Evolutionary conservation across 2,113 vertebrate genomes (phyloP).

Genomic region (Rhabdornis inornatus): DNA sequence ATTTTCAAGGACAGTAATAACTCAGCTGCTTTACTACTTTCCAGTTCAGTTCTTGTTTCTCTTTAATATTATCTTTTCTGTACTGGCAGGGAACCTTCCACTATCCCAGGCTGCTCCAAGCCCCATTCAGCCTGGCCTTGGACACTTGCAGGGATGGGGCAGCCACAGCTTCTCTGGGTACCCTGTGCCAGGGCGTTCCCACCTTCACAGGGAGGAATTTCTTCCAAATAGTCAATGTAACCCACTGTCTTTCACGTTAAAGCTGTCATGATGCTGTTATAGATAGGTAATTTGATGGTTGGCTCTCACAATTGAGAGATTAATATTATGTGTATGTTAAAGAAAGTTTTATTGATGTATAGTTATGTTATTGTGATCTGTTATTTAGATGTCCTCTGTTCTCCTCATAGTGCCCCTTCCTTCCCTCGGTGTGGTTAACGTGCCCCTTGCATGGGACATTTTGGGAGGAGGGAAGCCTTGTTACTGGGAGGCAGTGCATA

Average conservation of each 20-base stretch:
- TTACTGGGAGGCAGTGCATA: too few species aligned
- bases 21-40: not conserved
- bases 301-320: too few species aligned
- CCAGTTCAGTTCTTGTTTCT: not conserved
- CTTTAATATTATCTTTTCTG: not conserved
- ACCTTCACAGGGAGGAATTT: not conserved
- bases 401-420: too few species aligned
- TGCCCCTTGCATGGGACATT: too few species aligned
- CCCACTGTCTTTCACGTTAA: not conserved
- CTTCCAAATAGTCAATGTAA: not conserved
- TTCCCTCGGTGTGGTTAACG: too few species aligned
- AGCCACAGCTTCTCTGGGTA: not conserved
- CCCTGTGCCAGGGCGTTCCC: accelerated
- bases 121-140: not conserved
- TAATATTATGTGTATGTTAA: too few species aligned
- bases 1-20: not conserved
- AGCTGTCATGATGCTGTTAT: not conserved
- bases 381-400: too few species aligned
- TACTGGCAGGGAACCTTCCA: not conserved
- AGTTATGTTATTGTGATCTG: too few species aligned
- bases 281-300: too few species aligned
- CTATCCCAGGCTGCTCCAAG: not conserved
- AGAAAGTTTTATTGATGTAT: too few species aligned
- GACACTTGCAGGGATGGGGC: not conserved
- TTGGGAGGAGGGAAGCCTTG: too few species aligned